A percentile compares a stretch with the other conserved stretches of the same genome.
phyloP scores from a whole-genome alignment of 2,888 invertebrate species.

The Drosophila neutralis region DNA sequence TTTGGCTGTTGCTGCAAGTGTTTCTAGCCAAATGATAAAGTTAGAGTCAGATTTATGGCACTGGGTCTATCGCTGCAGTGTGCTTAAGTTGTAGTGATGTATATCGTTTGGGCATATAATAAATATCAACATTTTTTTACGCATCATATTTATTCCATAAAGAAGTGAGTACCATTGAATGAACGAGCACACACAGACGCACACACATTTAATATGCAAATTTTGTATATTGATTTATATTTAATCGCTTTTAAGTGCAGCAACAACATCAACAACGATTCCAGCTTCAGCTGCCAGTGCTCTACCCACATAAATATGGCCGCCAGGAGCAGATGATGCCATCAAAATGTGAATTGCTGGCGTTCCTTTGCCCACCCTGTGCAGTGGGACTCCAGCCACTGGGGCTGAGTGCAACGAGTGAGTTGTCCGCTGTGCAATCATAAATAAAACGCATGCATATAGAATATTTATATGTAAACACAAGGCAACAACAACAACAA shows the following conservation, averaged over 20 bases:
- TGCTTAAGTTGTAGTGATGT: slow-evolving; percentile 8
- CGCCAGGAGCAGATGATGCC: slow-evolving; percentile 67
- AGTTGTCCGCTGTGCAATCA: slow-evolving; percentile 70
- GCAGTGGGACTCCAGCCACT: background rate
- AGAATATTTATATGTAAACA: slow-evolving; percentile 66
- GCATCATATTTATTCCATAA: slow-evolving; percentile 45
- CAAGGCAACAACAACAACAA: slow-evolving; percentile 23
- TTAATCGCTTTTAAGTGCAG: slow-evolving; percentile 78
- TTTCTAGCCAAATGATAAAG: background rate
- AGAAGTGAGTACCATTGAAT: slow-evolving; percentile 49
- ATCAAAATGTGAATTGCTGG: slow-evolving; percentile 50
- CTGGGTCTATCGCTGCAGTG: slow-evolving; percentile 2
- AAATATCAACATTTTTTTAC: slow-evolving; percentile 43
- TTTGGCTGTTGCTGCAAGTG: background rate
- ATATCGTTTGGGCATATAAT: slow-evolving; percentile 8
- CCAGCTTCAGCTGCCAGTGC: slow-evolving; percentile 10
- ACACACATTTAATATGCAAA: slow-evolving; percentile 67
- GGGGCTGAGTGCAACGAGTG: slow-evolving; percentile 53
- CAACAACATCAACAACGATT: slow-evolving; percentile 14
- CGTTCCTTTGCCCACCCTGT: slow-evolving; percentile 8
- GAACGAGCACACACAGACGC: slow-evolving; percentile 25
- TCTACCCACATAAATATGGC: slow-evolving; percentile 54
- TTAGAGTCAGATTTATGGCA: slow-evolving; percentile 12
- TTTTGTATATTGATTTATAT: slow-evolving; percentile 78
- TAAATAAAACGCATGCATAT: slow-evolving; percentile 78